Evolutionary conservation across 2,113 vertebrate species (phyloP).

Genomic region (Rafetus swinhoei): DNA sequence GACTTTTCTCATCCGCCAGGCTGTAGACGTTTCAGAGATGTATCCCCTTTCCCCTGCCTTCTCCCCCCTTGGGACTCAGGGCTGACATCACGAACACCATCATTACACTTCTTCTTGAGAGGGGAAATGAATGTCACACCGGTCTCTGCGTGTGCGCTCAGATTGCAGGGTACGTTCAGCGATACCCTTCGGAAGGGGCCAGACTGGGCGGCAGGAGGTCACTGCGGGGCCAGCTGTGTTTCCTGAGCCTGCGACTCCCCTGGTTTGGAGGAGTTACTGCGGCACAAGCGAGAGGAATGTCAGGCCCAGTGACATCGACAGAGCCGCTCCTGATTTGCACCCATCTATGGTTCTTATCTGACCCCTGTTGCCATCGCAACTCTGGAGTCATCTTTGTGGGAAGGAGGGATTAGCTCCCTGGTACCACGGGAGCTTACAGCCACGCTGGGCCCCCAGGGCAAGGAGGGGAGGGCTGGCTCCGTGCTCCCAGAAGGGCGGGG

Average conservation of each 20-base stretch:
- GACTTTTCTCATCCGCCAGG: not conserved
- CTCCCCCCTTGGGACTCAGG: rapidly evolving
- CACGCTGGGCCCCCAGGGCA: too few relatives aligned
- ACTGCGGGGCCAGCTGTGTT: not conserved
- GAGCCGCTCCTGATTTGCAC: not conserved
- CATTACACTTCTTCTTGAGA: not conserved
- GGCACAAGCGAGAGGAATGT: not conserved
- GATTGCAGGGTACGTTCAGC: not conserved
- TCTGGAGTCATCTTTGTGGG: not conserved
- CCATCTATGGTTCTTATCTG: not conserved
- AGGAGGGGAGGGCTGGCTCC: too few relatives aligned
- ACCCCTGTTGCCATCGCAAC: not conserved
- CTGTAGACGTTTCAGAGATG: not conserved
- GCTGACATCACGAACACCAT: not conserved
- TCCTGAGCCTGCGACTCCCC: not conserved
- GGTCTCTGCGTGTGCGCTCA: not conserved
- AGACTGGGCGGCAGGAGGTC: too few relatives aligned
- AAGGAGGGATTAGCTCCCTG: not conserved
- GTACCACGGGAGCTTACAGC: too few relatives aligned
- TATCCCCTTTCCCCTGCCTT: not conserved
- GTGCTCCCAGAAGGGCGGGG: too few relatives aligned
- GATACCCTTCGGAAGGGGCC: not conserved
- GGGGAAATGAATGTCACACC: not conserved
- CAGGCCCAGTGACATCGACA: not conserved
- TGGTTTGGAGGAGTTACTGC: not conserved